Base-by-base conservation (phyloP, 2,797 vertebrate species). In the Lateolabrax maculatus region DNA sequence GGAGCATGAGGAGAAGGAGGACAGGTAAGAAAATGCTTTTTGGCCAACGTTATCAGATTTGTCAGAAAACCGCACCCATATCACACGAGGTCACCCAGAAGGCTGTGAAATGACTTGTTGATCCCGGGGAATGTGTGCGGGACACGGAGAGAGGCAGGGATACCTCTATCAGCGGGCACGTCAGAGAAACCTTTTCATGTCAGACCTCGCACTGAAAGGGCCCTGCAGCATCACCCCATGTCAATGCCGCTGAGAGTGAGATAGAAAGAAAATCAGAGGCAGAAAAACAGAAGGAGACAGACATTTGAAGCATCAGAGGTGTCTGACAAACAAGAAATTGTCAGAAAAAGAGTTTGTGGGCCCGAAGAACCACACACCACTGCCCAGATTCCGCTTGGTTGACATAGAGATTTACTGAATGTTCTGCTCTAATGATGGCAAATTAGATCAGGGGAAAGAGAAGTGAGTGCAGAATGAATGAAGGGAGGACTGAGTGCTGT, bases 41-140 rank as follows among this genome's bases (percentile, higher is more conserved):
- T 61, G 27, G 78, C 61, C 49, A 67, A 71, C 83, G 75, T 79
- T 83, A 79, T 88, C 52, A 81, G 85, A 90, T 88, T 80, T 91
- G 89, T 92, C 86, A 73, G 83, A 64, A 84, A 89, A 88, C 67
- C 37, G 16, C 43, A 39, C 43, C 18, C 15, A 51, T 75, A 87
- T 87, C 83, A 66, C 79, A 62, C 71, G 43, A 71, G 87, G 89
- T 90, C 84, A 86, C 68, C 75, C 83, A 84, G 89, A 75, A 77
- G 76, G 66, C 84, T 86, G 88, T 92, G 93, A 92, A 93, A 92
- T 91, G 80, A 90, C 88, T 90, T 88, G 89, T 81, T 90, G 91
- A 89, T 90, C 77, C 75, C 27, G 1, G 60, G n/a, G 43, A 70
- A n/a, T 9, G 66, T 31, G 58, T 53, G 62, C n/a, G 53, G 2